Conservation (phyloP, 2,113 vertebrate species). For the Etheostoma cragini region DNA sequence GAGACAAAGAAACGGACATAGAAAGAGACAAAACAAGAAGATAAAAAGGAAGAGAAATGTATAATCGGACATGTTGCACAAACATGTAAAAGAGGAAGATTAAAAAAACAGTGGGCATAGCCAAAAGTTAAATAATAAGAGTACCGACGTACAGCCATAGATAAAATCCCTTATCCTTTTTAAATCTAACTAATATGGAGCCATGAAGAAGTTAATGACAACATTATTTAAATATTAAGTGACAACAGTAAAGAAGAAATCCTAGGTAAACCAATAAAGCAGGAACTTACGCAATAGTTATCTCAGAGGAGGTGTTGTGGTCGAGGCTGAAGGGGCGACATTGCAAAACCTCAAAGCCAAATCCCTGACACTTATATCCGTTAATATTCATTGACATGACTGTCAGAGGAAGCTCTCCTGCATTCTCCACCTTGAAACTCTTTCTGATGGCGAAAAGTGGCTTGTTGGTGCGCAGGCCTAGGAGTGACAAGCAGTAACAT, state of each 20-base stretch:
- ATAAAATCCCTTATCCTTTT: background rate
- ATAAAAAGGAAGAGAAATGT: background rate
- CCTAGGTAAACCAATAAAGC: background rate
- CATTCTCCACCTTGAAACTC: conserved; percentile 97
- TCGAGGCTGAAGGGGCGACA: conserved; percentile 90
- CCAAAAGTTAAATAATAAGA: background rate
- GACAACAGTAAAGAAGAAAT: background rate
- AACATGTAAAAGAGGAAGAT: conserved; percentile 1
- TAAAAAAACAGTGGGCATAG: background rate
- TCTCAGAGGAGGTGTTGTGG: conserved; percentile 92
- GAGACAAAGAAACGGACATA: background rate
- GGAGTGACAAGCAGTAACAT: background rate
- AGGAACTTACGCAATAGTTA: conserved; percentile 93
- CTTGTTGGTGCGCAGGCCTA: conserved; percentile 93
- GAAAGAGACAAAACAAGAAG: background rate
- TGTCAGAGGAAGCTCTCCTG: conserved; percentile 93
- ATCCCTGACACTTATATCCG: conserved; percentile 96
- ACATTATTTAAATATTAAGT: background rate
- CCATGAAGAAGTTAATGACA: background rate
- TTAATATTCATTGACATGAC: conserved; percentile 97
- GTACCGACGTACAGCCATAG: background rate
- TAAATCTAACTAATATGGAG: background rate
- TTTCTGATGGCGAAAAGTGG: conserved; percentile 92
- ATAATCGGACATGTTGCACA: background rate
- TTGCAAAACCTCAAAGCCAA: conserved; percentile 95